Conservation (phyloP, 1,140 invertebrate genomes). For the Cecropterus lyciades region DNA sequence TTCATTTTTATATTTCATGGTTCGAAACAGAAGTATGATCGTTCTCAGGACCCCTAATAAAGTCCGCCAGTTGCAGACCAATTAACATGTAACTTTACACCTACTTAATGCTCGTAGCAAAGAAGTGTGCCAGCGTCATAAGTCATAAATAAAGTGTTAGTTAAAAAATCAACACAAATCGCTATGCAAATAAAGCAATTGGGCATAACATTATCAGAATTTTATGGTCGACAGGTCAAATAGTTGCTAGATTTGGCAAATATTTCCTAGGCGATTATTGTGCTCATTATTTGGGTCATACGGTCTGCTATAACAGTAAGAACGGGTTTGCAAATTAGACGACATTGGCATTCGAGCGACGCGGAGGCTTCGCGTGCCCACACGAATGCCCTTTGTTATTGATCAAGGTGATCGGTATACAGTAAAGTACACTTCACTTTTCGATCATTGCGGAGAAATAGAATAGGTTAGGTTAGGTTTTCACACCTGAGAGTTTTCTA, state of each 20-base stretch:
- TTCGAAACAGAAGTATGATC: too few relatives aligned
- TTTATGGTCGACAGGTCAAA: conserved; percentile 10
- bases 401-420: conserved; percentile 29
- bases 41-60: too few relatives aligned
- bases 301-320: conserved; percentile 66
- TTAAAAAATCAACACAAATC: neutral
- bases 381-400: conserved; percentile 44
- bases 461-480: too few relatives aligned
- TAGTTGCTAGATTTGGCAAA: conserved; percentile 9
- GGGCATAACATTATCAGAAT: conserved; percentile 1
- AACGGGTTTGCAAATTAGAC: conserved; percentile 76
- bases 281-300: conserved; percentile 60
- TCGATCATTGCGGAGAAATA: neutral
- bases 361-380: conserved; percentile 40
- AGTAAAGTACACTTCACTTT: neutral
- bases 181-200: neutral
- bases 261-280: conserved; percentile 22
- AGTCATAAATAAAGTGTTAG: too few relatives aligned
- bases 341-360: conserved; percentile 76
- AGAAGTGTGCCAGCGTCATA: too few relatives aligned
- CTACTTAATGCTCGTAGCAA: too few relatives aligned
- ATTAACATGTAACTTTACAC: too few relatives aligned
- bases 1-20: too few relatives aligned
- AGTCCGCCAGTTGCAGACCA: too few relatives aligned
- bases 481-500: too few relatives aligned